A percentile compares a stretch with the other conserved stretches of the same genome.
These are phyloP conservation scores for Anthonomus grandis DNA, from an alignment of 1,140 invertebrate species.

Conservation along the genomic window DNA sequence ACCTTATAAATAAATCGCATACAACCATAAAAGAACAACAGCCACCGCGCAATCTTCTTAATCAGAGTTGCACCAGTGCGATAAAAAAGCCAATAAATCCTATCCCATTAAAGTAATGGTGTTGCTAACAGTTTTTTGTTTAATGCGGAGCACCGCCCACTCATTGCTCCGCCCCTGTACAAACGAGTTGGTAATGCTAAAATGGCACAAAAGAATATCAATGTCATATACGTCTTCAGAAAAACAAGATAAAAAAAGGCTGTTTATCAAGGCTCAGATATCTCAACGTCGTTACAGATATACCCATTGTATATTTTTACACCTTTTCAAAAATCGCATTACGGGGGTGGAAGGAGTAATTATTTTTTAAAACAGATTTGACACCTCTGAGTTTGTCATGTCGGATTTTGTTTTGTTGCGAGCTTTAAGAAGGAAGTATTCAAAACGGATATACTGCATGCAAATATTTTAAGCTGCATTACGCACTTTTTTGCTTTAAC, in stretches of 20 bases:
- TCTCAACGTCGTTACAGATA: slow-evolving; percentile 21
- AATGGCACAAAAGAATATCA: slow-evolving; percentile 24
- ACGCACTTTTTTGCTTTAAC: no score
- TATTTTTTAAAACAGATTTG: slow-evolving; percentile 21
- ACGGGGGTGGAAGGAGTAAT: slow-evolving; percentile 20
- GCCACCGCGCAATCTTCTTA: background rate
- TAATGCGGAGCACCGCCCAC: slow-evolving; percentile 12
- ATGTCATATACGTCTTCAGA: slow-evolving; percentile 11
- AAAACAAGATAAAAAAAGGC: slow-evolving; percentile 23
- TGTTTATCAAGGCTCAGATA: slow-evolving; percentile 20
- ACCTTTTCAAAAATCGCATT: slow-evolving; percentile 15
- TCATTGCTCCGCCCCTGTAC: slow-evolving; percentile 10
- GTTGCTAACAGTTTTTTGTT: slow-evolving; percentile 15
- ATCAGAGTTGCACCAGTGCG: no score
- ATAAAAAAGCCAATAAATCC: slow-evolving; percentile 16
- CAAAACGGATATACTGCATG: background rate
- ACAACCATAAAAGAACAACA: background rate
- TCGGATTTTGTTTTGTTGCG: background rate
- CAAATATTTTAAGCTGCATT: no score
- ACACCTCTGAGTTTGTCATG: slow-evolving; percentile 1
- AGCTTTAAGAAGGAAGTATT: background rate
- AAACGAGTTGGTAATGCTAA: slow-evolving; percentile 21
- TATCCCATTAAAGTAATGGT: slow-evolving; percentile 19
- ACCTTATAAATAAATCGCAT: background rate
- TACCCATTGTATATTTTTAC: slow-evolving; percentile 21